Evolutionary conservation across 2,113 vertebrate genomes (phyloP), one percentile per base, ranked within the genome.

Genomic region (Rattus norvegicus): DNA sequence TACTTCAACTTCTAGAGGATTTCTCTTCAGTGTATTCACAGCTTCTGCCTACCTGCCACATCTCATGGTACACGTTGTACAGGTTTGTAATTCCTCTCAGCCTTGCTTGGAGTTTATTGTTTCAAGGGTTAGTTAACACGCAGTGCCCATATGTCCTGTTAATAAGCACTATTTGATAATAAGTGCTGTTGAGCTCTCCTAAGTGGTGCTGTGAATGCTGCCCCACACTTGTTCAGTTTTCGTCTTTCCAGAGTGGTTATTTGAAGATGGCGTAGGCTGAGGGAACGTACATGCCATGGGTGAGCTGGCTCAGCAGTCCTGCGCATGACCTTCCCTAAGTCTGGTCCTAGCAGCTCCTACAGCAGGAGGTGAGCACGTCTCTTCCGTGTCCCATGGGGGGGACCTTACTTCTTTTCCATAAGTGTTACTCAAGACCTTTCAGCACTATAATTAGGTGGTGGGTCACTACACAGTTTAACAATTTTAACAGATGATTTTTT

Each of bases 1-100:
- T 20, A 70, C 11, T 70, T n/a, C 54, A 70, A 49, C 33, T 36
- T 24, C 11, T 20, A 22, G 20, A 2, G 16, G 56, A 89, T 88
- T 91, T 95, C 72, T 93, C 26, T 76, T 73, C 90, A 86, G 85
- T 94, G 20, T 24, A 9, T 92, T 76, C 89, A 39, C 81, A 94
- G 33, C 56, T 88, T 91, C 47, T 70, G 47, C 9, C 43, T 85
- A 54, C 54, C 79, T 94, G 28, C 33, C 65, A 26, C 6, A 56
- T 77, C n/a, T 89, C 47, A 89, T 70, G 39, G 63, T 92, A 54
- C n/a, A 70, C 13, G 22, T 94, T 80, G 77, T 26, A 11, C 43
- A 90, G 75, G 36, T 93, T 81, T 84, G n/a, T 77, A 81, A 85
- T 95, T 95, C 80, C 85, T 91, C 16, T 61, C 7, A 61, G 20